These are phyloP conservation scores for Cranoglanis bouderius DNA, from an alignment of 2,113 vertebrate species.

Conservation along the genomic window DNA sequence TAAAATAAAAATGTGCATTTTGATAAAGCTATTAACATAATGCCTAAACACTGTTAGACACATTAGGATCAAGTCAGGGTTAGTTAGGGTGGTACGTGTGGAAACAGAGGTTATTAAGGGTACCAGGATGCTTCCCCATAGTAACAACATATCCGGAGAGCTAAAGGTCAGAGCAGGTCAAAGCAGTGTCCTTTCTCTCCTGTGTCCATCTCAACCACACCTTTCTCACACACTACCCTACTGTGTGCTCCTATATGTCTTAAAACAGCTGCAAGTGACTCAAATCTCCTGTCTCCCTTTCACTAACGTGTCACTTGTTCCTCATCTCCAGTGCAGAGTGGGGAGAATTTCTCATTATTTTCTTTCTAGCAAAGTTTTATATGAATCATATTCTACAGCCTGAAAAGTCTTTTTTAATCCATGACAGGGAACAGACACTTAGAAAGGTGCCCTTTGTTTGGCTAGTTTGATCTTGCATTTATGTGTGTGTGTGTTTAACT, in stretches of 20 bases:
- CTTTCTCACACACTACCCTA: slow-evolving; percentile 27
- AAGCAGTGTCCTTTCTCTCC: not conserved
- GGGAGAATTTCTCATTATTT: slow-evolving; percentile 14
- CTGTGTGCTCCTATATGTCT: slow-evolving; percentile 8
- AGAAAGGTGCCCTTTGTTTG: slow-evolving; percentile 26
- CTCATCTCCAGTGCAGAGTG: slow-evolving; percentile 16
- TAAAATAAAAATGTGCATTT: slow-evolving; percentile 1
- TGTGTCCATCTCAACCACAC: slow-evolving; percentile 5
- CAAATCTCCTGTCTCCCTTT: slow-evolving; percentile 27
- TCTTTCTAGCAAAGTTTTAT: slow-evolving; percentile 35
- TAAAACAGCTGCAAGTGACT: slow-evolving; percentile 42
- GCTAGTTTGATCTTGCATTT: slow-evolving; percentile 3
- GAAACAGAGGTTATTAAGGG: not conserved
- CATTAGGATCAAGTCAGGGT: not conserved
- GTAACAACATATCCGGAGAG: not conserved
- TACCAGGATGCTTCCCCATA: not conserved
- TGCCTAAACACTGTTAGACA: not conserved
- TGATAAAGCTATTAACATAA: not conserved
- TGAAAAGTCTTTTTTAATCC: slow-evolving; percentile 16
- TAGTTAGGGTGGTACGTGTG: not conserved
- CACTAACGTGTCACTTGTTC: slow-evolving; percentile 14
- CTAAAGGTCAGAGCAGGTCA: slow-evolving; percentile 20
- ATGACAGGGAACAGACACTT: not conserved
- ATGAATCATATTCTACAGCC: slow-evolving; percentile 36
- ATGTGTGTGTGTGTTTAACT: not conserved